Percentiles rank a stretch among this genome's conserved stretches.
These are phyloP conservation scores for Drosophila sp. DNA, from an alignment of 1,140 invertebrate species.

Conservation along the genomic window DNA sequence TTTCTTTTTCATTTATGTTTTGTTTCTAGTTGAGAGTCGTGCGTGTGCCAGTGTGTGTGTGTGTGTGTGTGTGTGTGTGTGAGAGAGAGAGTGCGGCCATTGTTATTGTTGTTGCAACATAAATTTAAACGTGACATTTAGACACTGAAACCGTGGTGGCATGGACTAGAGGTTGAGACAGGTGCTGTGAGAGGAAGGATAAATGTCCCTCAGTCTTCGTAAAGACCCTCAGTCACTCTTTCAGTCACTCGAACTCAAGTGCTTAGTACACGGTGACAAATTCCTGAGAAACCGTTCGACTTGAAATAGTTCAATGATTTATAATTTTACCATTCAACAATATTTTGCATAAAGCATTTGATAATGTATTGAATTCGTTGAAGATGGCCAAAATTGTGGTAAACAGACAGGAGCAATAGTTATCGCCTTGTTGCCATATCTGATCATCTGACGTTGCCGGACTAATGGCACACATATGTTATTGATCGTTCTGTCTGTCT, in stretches of 20 bases:
- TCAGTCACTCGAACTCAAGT: neutral
- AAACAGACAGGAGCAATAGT: no score
- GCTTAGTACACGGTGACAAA: neutral
- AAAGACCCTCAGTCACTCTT: neutral
- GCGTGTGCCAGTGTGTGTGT: neutral
- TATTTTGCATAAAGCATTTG: neutral
- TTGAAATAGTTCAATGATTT: neutral
- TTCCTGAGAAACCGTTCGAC: neutral
- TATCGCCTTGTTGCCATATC: no score
- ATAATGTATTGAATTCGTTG: no score
- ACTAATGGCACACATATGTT: neutral
- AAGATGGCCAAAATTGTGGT: no score
- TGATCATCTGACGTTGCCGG: neutral
- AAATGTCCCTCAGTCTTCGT: neutral
- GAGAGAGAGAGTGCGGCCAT: constrained; percentile 21
- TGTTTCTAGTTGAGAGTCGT: constrained; percentile 7
- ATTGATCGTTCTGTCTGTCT: neutral
- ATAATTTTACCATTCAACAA: neutral
- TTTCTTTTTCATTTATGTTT: neutral
- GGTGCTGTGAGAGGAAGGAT: neutral
- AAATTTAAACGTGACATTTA: constrained; percentile 72
- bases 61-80: constrained; percentile 12
- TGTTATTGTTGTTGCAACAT: constrained; percentile 61
- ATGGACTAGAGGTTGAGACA: neutral
- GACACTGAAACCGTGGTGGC: constrained; percentile 44